A percentile compares a stretch with the other conserved stretches of the same genome.
Evolutionary conservation across 2,113 vertebrate species (phyloP).

Genomic region (Pseudopodoces humilis): DNA sequence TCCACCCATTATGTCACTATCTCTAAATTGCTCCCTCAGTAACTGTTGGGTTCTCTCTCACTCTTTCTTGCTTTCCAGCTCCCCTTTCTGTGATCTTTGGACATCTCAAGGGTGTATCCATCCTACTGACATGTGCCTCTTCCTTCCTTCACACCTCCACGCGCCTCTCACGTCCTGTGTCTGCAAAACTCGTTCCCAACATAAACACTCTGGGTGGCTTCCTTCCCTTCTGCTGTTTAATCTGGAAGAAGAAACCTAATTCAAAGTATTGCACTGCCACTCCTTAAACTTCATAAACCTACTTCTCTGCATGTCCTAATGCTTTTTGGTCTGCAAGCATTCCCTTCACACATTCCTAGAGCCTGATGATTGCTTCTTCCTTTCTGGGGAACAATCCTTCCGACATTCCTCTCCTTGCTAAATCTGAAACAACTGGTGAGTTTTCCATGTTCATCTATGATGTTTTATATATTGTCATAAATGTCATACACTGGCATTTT

Average conservation of each 20-base stretch:
- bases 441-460: neutral
- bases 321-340: neutral
- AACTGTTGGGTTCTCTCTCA: neutral
- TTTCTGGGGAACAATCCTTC: neutral
- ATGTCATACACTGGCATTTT: neutral
- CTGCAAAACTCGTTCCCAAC: slow-evolving; percentile 24
- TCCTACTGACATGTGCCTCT: neutral
- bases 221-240: slow-evolving; percentile 3
- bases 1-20: neutral
- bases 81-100: neutral
- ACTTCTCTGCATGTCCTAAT: neutral
- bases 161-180: neutral
- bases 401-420: neutral
- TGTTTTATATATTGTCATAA: neutral
- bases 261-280: neutral
- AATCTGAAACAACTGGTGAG: neutral
- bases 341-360: neutral
- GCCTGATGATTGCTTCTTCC: neutral
- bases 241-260: slow-evolving; percentile 19
- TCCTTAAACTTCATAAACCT: neutral
- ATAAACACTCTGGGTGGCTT: neutral
- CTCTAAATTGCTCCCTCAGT: neutral
- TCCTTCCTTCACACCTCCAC: neutral
- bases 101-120: neutral
- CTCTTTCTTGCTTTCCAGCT: neutral